Evolutionary conservation across 2,888 invertebrate species (phyloP), one percentile per base, ranked within the genome.

Genomic region (Clivina fossor): DNA sequence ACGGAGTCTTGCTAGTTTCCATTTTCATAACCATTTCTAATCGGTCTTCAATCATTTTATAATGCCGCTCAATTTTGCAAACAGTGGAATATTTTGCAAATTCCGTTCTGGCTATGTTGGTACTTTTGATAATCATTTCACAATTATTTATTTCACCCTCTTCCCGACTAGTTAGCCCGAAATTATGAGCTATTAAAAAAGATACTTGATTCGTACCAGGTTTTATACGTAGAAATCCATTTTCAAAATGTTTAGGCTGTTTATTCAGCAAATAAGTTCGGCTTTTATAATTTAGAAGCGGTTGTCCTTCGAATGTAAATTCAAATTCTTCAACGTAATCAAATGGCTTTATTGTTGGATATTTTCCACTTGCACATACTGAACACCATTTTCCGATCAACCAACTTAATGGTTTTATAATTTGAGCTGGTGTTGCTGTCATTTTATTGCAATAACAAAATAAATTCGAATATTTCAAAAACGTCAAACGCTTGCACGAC

Each of bases 101-200:
- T 0, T 74, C 73, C 66, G 79, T 79, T 56, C 81, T 72, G 1
- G 71, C 61, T 26, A 84, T 66, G 24, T 71, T 71, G 0, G 72
- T 74, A 5, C 78, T 78, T 58, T 77, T 74, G 2, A 84, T 63
- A n/a, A 59, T 59, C 19, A 79, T 63, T 26, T 59, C 57, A n/a
- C 69, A 66, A n/a, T 67, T 67, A 8, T 59, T 55, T 0, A 76
- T 68, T 1, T 56, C 61, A 1, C 84, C 84, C 70, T 83, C 82
- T 66, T 85, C 84, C 0, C 83, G 64, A 0, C 79, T 78, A 0
- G 78, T 76, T 2, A 83, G 62, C 8, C 84, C 84, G 64, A 83
- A 81, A 69, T 82, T 84, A 62, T 85, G 84, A 49, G 82, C 78
- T 3, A 81, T 72, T 3, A 81, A 65, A n/a, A 84, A 76, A 0